Conservation (phyloP, 2,888 invertebrate species). For the Cheilosia vernalis region DNA sequence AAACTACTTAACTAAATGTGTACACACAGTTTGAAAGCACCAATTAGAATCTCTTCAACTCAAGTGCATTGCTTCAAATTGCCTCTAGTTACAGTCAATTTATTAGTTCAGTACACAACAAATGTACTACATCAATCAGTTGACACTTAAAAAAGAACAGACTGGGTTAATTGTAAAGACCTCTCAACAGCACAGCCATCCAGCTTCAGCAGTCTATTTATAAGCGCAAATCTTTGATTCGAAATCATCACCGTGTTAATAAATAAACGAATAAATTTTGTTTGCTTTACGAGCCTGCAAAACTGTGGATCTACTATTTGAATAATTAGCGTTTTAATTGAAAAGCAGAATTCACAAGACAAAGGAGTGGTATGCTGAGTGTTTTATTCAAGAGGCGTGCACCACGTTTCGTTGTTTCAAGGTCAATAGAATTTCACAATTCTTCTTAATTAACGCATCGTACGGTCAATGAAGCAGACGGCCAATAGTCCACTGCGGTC, state of each 20-base stretch:
- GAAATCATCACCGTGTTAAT: not conserved
- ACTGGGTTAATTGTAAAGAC: conserved; percentile 14
- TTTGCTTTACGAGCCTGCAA: not conserved
- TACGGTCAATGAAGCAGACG: not conserved
- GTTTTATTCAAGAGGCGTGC: not conserved
- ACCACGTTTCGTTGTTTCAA: conserved; percentile 13
- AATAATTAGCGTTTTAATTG: conserved; percentile 5
- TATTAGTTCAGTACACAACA: not conserved
- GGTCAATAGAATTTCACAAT: conserved; percentile 12
- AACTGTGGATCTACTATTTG: not conserved
- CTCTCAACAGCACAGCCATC: not conserved
- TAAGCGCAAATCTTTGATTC: conserved; percentile 13
- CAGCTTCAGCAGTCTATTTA: not conserved
- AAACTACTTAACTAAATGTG: no score
- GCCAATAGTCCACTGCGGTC: no score
- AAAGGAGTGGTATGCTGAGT: conserved; percentile 2
- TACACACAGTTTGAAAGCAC: no score
- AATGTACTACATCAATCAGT: conserved; percentile 10
- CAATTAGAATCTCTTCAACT: not conserved
- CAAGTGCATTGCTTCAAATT: not conserved
- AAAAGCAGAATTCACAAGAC: not conserved
- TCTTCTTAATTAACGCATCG: conserved; percentile 13
- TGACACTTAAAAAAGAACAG: conserved; percentile 8
- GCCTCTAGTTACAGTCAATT: not conserved
- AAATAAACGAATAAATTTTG: conserved; percentile 7